A percentile compares a stretch with the other conserved stretches of the same genome.
These are phyloP conservation scores for Elaphurus davidianus DNA, from an alignment of 2,113 vertebrate species.

Conservation along the genomic window DNA sequence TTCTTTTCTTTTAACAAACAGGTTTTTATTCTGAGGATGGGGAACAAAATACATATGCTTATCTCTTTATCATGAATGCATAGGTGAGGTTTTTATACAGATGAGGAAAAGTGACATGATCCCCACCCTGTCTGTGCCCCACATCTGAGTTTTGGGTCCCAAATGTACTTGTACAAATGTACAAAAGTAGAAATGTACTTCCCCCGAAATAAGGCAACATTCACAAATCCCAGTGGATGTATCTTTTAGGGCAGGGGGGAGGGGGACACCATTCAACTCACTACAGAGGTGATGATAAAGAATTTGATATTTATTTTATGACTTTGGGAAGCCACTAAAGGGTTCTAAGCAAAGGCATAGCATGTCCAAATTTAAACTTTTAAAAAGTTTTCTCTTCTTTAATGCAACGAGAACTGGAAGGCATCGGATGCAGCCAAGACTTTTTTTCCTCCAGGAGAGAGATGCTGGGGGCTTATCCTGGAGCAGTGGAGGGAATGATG, in stretches of 20 bases:
- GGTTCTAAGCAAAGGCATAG: background rate
- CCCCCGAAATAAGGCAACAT: background rate
- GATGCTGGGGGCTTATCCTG: background rate
- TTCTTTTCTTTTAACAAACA: background rate
- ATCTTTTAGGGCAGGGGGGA: background rate
- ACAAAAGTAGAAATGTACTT: background rate
- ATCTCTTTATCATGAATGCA: background rate
- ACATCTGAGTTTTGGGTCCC: background rate
- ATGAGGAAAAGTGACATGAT: background rate
- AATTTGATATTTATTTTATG: background rate
- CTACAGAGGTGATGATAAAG: background rate
- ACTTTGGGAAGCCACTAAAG: background rate
- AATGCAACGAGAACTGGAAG: rapidly evolving
- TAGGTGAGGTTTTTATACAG: background rate
- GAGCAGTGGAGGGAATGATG: background rate
- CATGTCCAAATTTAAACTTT: background rate
- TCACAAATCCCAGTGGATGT: background rate
- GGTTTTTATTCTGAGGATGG: background rate
- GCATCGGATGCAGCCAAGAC: background rate
- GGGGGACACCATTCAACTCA: background rate
- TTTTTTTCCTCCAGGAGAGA: background rate
- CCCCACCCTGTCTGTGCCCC: background rate
- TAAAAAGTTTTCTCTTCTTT: background rate
- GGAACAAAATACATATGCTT: background rate
- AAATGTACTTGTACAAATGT: background rate